Conservation (phyloP, 92 coral and sea anemone species). For the Nematostella vectensis region DNA sequence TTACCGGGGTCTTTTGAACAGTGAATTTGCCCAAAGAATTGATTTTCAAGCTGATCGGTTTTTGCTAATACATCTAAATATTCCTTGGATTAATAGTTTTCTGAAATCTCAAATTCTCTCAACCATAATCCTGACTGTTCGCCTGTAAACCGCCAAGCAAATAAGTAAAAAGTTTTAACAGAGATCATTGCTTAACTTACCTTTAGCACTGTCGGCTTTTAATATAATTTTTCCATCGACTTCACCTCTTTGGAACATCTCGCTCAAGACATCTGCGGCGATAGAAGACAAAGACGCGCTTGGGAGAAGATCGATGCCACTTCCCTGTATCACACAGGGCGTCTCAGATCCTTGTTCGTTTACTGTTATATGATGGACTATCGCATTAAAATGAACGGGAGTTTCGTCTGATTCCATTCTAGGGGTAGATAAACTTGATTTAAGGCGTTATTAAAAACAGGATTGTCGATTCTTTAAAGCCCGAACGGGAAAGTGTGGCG, state of each 20-base stretch:
- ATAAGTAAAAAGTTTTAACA: too few species aligned
- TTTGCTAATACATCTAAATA: constrained; percentile 2
- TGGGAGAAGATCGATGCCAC: constrained; percentile 51
- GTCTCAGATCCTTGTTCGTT: constrained; percentile 61
- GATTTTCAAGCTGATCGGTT: too few species aligned
- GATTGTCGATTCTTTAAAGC: neutral
- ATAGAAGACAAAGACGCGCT: constrained; percentile 58
- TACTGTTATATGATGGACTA: constrained; percentile 57
- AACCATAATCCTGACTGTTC: neutral
- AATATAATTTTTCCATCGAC: constrained; percentile 84
- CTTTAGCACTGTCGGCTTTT: constrained; percentile 94
- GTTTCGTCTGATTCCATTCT: constrained; percentile 36
- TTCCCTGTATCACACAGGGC: constrained; percentile 40
- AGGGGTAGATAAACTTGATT: neutral
- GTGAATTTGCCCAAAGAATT: too few species aligned
- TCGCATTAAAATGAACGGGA: constrained; percentile 40
- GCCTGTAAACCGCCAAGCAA: too few species aligned
- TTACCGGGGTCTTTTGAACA: too few species aligned
- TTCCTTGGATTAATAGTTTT: neutral
- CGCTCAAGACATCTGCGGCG: constrained; percentile 78
- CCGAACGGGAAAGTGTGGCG: neutral
- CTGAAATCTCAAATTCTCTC: neutral
- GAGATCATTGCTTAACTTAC: too few species aligned
- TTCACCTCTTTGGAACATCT: constrained; percentile 81
- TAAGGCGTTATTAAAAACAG: neutral